Evolutionary conservation across 2,888 invertebrate species (phyloP), one percentile per base, ranked within the genome.

Genomic region (Drosophila neonasuta): DNA sequence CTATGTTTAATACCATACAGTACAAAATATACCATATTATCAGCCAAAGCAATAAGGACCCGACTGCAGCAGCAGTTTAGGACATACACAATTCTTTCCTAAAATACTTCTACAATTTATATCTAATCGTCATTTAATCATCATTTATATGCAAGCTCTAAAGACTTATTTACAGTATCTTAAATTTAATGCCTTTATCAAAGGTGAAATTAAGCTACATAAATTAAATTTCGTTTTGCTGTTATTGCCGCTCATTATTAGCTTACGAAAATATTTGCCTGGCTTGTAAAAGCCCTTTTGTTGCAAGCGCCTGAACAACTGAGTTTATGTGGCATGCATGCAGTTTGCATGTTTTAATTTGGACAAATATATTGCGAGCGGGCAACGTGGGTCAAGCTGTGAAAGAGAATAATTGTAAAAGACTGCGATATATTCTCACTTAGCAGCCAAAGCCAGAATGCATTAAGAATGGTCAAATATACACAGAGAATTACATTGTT

Each of bases 271-370:
- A 24, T 24, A 24, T 24, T 24, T 24, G 24, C 24, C 24, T 24
- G 24, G 36, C n/a, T 7, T 20, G 10, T 3, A 55, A 32, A 9
- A 32, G n/a, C 1, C 13, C 10, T 24, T 17, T 36, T 42, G 30
- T 54, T 54, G 17, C 32, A 42, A 13, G 42, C 4, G 2, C 5
- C 17, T 8, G 29, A 4, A 30, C 42, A 29, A 36, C 36, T 5
- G 36, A 36, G 36, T n/a, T 36, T 15, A 30, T 42, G 11, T 30
- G 11, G 17, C n/a, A 42, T 17, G 17, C n/a, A 32, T 17, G 9
- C 41, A 54, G 30, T 30, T 52, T 52, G 29, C 29, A 41, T 42
- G n/a, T 52, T 29, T 41, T 17, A 52, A 11, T 29, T 30, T 15
- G 29, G 5, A 2, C 2, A 8, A 41, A 41, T 41, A 29, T 17